Evolutionary conservation across 92 coral and sea anemone genomes (phyloP).

Genomic region (Nematostella vectensis): DNA sequence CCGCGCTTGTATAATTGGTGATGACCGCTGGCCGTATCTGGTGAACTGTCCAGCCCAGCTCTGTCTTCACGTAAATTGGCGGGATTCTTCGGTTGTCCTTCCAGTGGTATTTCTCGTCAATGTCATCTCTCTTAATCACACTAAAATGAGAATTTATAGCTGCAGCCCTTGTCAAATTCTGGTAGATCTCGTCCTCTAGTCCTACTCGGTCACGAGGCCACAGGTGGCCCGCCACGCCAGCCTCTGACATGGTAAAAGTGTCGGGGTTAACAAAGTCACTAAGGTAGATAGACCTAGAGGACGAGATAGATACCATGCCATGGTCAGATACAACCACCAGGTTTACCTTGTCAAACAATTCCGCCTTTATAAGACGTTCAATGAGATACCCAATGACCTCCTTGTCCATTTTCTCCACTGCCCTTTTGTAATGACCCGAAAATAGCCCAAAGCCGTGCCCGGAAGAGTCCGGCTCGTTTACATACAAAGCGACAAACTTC

Average conservation of each 20-base stretch:
- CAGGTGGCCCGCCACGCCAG: conserved; percentile 52
- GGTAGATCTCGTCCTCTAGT: conserved; percentile 52
- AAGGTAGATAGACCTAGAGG: conserved; percentile 48
- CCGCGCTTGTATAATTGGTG: conserved; percentile 37
- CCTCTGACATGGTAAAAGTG: conserved; percentile 35
- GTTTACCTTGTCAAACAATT: conserved; percentile 65
- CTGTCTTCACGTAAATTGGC: conserved; percentile 66
- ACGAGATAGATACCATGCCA: conserved; percentile 71
- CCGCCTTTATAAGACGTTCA: conserved; percentile 45
- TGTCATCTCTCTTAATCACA: conserved; percentile 62
- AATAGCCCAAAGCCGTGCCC: conserved; percentile 65
- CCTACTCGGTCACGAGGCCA: conserved; percentile 45
- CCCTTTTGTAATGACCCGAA: conserved; percentile 36
- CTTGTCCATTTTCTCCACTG: conserved; percentile 51
- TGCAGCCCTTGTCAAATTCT: conserved; percentile 42
- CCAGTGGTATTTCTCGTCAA: conserved; percentile 67
- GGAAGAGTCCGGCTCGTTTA: conserved; percentile 47
- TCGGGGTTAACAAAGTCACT: conserved; percentile 42
- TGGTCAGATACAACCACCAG: conserved; percentile 77
- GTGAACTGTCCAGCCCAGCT: conserved; percentile 55
- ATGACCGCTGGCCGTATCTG: conserved; percentile 15
- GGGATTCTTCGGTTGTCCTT: conserved; percentile 80
- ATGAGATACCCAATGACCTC: conserved; percentile 77
- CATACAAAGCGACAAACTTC: conserved; percentile 55
- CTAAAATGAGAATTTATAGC: conserved; percentile 36